Base-by-base conservation (phyloP, 2,113 vertebrate species). In the Elaphurus davidianus region DNA sequence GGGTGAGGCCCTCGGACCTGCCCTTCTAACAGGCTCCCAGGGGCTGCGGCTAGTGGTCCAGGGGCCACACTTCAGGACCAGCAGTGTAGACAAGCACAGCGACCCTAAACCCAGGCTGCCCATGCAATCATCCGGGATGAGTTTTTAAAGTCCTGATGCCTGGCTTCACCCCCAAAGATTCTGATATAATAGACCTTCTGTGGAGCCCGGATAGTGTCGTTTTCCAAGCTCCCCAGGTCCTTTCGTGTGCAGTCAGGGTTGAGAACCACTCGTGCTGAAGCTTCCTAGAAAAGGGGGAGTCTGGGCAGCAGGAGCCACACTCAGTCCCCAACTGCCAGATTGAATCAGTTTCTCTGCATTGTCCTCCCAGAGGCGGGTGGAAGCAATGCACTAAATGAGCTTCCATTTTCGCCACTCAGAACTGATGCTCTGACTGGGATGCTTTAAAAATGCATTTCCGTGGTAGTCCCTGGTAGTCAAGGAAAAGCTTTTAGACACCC, bases 401-500 rank as follows among this genome's bases (percentile, higher is more conserved):
- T 67, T 43, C 74, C 40, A 6, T 78, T 90, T 88, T 94, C 36
- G 36, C 15, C 9, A 25, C 36, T 82, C 40, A 25, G 94, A 91
- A 87, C 13, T 2, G 0, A 55, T 23, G 12, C 7, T 45, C 9
- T 78, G 54, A 27, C 16, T 27, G 16, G 55, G 59, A 90, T 30
- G n/a, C 23, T 87, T 90, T 88, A 45, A 43, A 86, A 78, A 16
- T 6, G 21, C 7, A 5, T 78, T 92, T 81, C 59, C 4, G 6
- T 27, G 33, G 71, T 3, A 7, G 8, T 2, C 54, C 4, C 5
- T 27, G 33, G 71, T 3, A 7, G 8, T 2, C 54, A 11, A 21
- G 30, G 11, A 36, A 50, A 84, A 12, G 17, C 5, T 1, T 28
- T 16, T 28, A 43, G 16, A 19, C 3, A 10, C 4, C 4, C 0